phyloP scores from a whole-genome alignment of 2,888 invertebrate species.

The Calliopum simillimum region DNA sequence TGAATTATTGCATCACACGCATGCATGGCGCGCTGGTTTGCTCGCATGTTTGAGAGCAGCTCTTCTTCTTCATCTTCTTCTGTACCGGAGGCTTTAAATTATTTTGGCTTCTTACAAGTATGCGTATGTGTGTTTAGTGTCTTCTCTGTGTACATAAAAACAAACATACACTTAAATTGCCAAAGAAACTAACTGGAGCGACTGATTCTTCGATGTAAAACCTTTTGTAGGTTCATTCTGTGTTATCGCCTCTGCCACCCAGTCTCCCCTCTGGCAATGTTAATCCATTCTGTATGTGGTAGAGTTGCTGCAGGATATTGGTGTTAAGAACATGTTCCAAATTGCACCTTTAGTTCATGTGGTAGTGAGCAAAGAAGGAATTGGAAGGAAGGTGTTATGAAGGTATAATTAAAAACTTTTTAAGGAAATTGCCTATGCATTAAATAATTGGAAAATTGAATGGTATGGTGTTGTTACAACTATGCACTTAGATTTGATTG shows the following conservation, averaged over 20 bases:
- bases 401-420: constrained; percentile 10
- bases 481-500: no score
- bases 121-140: not conserved
- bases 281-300: not conserved
- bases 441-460: constrained; percentile 22
- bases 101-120: not conserved
- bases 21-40: constrained; percentile 40
- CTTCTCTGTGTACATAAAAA: not conserved
- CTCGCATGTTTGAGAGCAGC: not conserved
- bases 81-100: not conserved
- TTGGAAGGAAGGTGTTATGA: not conserved
- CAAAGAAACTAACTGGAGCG: constrained; percentile 10
- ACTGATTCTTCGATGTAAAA: not conserved
- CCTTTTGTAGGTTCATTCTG: not conserved
- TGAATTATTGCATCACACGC: constrained; percentile 61
- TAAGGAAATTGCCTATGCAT: constrained; percentile 13
- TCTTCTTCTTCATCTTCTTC: not conserved
- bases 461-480: not conserved
- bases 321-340: not conserved
- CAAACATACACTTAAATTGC: constrained; percentile 14
- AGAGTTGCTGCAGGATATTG: not conserved
- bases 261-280: not conserved
- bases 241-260: no score
- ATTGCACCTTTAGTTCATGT: not conserved
- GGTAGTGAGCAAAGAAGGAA: not conserved